phyloP scores from a whole-genome alignment of 2,888 invertebrate genomes.

The Tinea pellionella region DNA sequence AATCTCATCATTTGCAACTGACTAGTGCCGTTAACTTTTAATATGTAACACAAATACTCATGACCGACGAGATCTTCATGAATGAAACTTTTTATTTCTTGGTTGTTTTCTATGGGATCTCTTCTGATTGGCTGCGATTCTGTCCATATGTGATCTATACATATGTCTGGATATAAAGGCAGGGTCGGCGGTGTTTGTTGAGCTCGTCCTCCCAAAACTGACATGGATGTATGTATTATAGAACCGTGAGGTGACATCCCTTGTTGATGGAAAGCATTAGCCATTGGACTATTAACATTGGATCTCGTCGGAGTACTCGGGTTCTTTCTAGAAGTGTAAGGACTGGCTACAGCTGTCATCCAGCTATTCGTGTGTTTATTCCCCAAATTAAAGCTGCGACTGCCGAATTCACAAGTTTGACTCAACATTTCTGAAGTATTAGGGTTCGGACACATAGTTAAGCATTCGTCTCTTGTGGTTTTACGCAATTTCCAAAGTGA shows the following conservation, averaged over 20 bases:
- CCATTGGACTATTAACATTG: conserved; percentile 55
- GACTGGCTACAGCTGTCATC: conserved; percentile 41
- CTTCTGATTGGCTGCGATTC: conserved; percentile 67
- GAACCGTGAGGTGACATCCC: conserved; percentile 59
- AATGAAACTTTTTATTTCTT: conserved; percentile 77
- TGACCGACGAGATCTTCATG: conserved; percentile 89
- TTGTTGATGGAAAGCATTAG: conserved; percentile 54
- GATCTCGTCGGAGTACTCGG: conserved; percentile 43
- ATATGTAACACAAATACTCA: conserved; percentile 82
- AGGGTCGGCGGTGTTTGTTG: conserved; percentile 66
- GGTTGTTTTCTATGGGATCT: conserved; percentile 43
- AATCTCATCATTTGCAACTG: conserved; percentile 77
- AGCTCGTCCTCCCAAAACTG: conserved; percentile 53
- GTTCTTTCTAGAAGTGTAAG: conserved; percentile 43
- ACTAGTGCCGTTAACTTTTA: conserved; percentile 47
- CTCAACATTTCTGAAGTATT: conserved; percentile 52
- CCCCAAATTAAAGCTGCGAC: conserved; percentile 50
- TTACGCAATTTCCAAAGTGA: conserved; percentile 85
- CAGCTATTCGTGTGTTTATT: conserved; percentile 43
- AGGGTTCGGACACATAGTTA: conserved; percentile 67
- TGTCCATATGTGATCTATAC: conserved; percentile 91
- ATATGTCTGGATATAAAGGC: conserved; percentile 86
- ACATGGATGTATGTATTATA: conserved; percentile 53
- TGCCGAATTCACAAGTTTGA: conserved; percentile 52
- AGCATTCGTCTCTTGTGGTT: conserved; percentile 78